Conservation (phyloP, 1,140 invertebrate species). For the Andricus grossulariae region DNA sequence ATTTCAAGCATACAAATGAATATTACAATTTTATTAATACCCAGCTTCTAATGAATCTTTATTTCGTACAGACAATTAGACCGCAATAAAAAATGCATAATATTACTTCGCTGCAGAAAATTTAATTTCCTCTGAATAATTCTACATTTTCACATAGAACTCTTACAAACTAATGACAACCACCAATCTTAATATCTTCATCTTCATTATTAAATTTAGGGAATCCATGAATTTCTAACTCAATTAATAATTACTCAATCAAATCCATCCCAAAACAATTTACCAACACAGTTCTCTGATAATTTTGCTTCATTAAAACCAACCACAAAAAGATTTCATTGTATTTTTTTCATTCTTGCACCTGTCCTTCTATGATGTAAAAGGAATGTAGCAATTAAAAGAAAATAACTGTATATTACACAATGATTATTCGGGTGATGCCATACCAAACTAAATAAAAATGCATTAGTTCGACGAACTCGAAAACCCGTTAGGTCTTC, state of each 20-base stretch:
- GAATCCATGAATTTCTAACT: too few species aligned
- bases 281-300: not conserved
- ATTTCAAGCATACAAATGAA: not conserved
- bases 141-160: too few species aligned
- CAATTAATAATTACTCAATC: too few species aligned
- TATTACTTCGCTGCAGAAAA: too few species aligned
- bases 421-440: not conserved
- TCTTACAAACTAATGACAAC: too few species aligned
- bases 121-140: too few species aligned
- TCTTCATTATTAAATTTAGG: too few species aligned
- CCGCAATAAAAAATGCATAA: too few species aligned
- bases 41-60: too few species aligned
- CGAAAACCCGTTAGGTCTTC: slow-evolving; percentile 1
- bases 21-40: not conserved
- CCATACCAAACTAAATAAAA: not conserved
- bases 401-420: not conserved
- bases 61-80: too few species aligned
- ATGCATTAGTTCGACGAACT: not conserved
- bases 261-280: not conserved
- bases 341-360: not conserved
- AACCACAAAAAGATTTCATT: slow-evolving; percentile 12
- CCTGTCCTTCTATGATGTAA: not conserved
- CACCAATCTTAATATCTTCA: too few species aligned
- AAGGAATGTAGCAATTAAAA: not conserved
- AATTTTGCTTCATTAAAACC: not conserved